These are phyloP conservation scores for Panonychus citri DNA, from an alignment of 1,140 invertebrate genomes.

Conservation along the genomic window DNA sequence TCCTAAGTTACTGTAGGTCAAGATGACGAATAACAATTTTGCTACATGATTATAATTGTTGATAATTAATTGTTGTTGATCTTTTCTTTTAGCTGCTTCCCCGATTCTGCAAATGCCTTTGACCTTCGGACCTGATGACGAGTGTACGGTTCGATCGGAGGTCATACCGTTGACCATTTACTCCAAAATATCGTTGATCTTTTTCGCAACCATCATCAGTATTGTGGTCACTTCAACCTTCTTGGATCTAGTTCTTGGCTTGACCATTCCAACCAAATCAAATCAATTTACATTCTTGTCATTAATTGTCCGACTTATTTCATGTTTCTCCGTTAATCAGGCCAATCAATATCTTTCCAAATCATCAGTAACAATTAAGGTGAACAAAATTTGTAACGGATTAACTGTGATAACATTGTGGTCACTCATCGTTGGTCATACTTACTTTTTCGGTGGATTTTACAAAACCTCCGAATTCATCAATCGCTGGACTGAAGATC, in stretches of 20 bases:
- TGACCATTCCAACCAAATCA: no score
- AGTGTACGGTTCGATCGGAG: background rate
- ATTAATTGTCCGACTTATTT: background rate
- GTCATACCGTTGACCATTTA: background rate
- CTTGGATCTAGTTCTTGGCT: no score
- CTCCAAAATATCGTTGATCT: background rate
- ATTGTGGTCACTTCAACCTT: no score
- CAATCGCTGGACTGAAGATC: background rate
- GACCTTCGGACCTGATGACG: constrained; percentile 4
- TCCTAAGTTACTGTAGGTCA: no score
- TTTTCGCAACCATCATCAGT: background rate
- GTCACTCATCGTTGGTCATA: constrained; percentile 82
- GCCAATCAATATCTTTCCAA: background rate
- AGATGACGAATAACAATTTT: no score
- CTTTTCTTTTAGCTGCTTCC: background rate
- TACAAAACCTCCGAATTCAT: background rate
- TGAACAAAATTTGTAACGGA: constrained; percentile 30
- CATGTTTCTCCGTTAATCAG: background rate
- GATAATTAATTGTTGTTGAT: no score
- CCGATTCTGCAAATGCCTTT: constrained; percentile 6
- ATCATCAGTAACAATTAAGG: background rate
- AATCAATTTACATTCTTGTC: background rate
- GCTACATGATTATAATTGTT: no score
- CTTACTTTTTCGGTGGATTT: constrained; percentile 33
- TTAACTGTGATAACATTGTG: constrained; percentile 54